A percentile compares a stretch with the other conserved stretches of the same genome.
phyloP scores from a whole-genome alignment of 2,888 invertebrate species.

The Parnassius mnemosyne region DNA sequence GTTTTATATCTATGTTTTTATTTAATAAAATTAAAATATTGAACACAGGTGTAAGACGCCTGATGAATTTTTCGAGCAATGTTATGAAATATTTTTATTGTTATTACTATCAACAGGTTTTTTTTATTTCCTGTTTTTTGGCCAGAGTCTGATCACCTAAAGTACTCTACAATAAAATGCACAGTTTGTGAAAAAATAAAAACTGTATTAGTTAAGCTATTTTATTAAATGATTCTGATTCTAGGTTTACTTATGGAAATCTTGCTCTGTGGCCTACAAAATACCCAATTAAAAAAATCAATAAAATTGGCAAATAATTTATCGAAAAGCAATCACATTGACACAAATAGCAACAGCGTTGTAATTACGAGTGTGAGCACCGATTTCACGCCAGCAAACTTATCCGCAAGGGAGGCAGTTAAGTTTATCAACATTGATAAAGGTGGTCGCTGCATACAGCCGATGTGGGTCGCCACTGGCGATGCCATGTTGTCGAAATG shows the following conservation, averaged over 20 bases:
- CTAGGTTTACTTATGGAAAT: too few species aligned
- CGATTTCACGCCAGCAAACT: constrained; percentile 60
- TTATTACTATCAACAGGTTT: background rate
- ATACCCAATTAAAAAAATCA: constrained; percentile 6
- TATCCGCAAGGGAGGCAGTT: constrained; percentile 47
- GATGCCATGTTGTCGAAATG: constrained; percentile 30
- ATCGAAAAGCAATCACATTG: constrained; percentile 17
- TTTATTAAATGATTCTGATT: too few species aligned
- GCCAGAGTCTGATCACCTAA: too few species aligned
- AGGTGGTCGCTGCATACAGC: constrained; percentile 35
- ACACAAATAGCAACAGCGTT: constrained; percentile 25
- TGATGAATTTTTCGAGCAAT: background rate
- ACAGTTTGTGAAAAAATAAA: too few species aligned
- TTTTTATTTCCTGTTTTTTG: too few species aligned
- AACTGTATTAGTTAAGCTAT: too few species aligned
- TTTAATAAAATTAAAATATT: too few species aligned
- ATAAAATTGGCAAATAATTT: constrained; percentile 6
- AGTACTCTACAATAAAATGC: too few species aligned
- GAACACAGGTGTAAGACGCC: background rate
- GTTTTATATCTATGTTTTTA: too few species aligned
- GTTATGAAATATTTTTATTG: background rate
- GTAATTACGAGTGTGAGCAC: constrained; percentile 41
- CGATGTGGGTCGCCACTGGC: constrained; percentile 50
- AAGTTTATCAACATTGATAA: constrained; percentile 57
- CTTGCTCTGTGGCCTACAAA: background rate